Evolutionary conservation across 2,113 vertebrate genomes (phyloP), one percentile per base, ranked within the genome.

Genomic region (Solea senegalensis): DNA sequence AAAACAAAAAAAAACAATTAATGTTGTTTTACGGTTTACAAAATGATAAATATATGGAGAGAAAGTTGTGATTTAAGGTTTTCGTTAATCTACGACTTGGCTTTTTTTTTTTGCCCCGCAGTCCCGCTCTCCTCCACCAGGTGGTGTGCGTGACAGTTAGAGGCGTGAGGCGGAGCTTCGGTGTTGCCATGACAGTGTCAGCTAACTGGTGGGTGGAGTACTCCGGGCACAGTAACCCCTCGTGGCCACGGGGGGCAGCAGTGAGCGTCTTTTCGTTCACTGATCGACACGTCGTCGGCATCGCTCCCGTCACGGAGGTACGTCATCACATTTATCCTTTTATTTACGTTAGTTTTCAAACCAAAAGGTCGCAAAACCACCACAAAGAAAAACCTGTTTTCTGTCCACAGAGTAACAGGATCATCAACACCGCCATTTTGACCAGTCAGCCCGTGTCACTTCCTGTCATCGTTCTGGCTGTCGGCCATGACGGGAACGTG

Each of bases 391-490:
- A 34, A 34, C 3, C 43, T n/a, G 51, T 46, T 40, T 13, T 75
- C 51, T 56, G 0, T 67, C 9, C 5, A 39, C 86, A 94, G 93
- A 90, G 82, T 54, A 86, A 86, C 70, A 91, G 52, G 0, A 84
- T 94, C 71, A 86, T 98, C 88, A 98, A 98, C 83, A 98, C 97
- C 0, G 97, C 96, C 11, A 90, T 98, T 21, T 94, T 98, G 69
- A 97, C 94, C 0, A 95, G 95, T 59, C 93, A 93, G 51, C 93
- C 91, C 0, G 95, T 97, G 83, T 95, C 95, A 1, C 92, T 98
- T 13, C 95, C 96, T 5, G 95, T 97, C 61, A 94, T 89, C 52
- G 95, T 97, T 65, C 66, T 98, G n/a, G 95, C 94, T 0, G 88
- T 97, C 74, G 94, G 93, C 52, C 93, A 90, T 0, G 94, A 95